These are phyloP conservation scores for Nomada hirtipes DNA, from an alignment of 2,888 invertebrate genomes.

Conservation along the genomic window DNA sequence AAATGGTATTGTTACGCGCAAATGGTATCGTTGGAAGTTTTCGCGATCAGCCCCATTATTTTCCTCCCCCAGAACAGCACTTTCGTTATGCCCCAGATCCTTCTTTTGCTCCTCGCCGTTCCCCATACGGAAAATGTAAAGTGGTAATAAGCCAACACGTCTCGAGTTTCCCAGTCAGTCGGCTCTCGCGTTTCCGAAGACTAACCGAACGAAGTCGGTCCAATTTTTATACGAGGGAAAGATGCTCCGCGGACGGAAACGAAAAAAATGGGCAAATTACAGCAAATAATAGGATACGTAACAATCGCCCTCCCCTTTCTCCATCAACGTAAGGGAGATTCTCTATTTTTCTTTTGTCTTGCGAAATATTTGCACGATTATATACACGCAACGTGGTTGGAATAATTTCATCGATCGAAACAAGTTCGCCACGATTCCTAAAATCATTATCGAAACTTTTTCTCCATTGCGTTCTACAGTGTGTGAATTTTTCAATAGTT, in stretches of 20 bases:
- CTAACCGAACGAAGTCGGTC: slow-evolving; percentile 8
- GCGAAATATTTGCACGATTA: not conserved
- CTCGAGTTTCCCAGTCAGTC: slow-evolving; percentile 53
- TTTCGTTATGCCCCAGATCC: slow-evolving; percentile 62
- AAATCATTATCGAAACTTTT: not conserved
- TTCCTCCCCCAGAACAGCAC: slow-evolving; percentile 33
- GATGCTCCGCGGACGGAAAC: slow-evolving; percentile 31
- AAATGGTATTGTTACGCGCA: not conserved
- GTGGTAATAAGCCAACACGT: slow-evolving; percentile 57
- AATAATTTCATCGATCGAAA: not conserved
- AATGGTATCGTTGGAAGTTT: slow-evolving; percentile 1
- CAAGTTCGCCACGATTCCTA: too few species aligned
- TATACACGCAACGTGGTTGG: not conserved
- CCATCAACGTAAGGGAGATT: slow-evolving; percentile 30
- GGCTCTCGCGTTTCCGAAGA: slow-evolving; percentile 44
- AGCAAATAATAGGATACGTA: slow-evolving; percentile 3
- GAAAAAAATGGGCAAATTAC: slow-evolving; percentile 40
- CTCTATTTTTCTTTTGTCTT: not conserved
- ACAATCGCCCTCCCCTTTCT: slow-evolving; percentile 1
- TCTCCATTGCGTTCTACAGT: not conserved
- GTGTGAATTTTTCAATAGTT: not conserved
- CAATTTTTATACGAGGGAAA: not conserved
- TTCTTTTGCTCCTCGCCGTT: slow-evolving; percentile 32
- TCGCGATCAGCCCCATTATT: slow-evolving; percentile 8
- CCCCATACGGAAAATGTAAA: slow-evolving; percentile 52